Evolutionary conservation across 2,888 invertebrate genomes (phyloP), one percentile per base, ranked within the genome.

Genomic region (Eumerus sabulonum): DNA sequence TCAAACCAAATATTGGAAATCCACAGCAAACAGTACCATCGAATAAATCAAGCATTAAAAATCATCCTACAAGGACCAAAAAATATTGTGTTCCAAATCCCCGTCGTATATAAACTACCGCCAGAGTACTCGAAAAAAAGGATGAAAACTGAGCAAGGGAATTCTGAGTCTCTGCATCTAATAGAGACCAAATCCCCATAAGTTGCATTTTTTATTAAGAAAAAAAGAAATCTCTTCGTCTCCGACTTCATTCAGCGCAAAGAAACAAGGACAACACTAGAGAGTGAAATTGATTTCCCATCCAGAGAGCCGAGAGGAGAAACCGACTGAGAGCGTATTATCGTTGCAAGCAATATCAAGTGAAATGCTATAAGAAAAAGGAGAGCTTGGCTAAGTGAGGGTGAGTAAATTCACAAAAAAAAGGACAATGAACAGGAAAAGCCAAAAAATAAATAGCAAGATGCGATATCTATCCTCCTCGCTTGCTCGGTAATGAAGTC

Each of bases 211-310:
- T 62, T 56, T 62, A 42, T 54, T 54, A 62, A 70, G 54, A 70
- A 63, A 35, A 40, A 66, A 47, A 17, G 7, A 54, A 64, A 45
- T 38, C 16, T 27, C 35, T 9, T 9, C 0, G 27, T 48, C 51
- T 27, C 16, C 18, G 19, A 16, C 42, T 14, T 5, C 12, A 7
- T 7, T 56, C n/a, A 16, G 12, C 27, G 18, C 44, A 57, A 47
- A 51, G 53, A 53, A 66, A 44, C 56, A 67, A 42, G 40, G n/a
- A 53, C 38, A 70, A 56, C 40, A 56, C 62, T 71, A 13, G 44
- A 71, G 17, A 71, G 62, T 63, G 62, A 71, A 71, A 71, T 71
- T 71, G 71, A 71, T 71, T 56, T 66, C 38, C 27, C 62, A 71
- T 62, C 50, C 71, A 57, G 18, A 27, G 48, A 35, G 38, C 18